Base-by-base conservation (phyloP, 2,797 vertebrate genomes). In the Cuniculus paca region DNA sequence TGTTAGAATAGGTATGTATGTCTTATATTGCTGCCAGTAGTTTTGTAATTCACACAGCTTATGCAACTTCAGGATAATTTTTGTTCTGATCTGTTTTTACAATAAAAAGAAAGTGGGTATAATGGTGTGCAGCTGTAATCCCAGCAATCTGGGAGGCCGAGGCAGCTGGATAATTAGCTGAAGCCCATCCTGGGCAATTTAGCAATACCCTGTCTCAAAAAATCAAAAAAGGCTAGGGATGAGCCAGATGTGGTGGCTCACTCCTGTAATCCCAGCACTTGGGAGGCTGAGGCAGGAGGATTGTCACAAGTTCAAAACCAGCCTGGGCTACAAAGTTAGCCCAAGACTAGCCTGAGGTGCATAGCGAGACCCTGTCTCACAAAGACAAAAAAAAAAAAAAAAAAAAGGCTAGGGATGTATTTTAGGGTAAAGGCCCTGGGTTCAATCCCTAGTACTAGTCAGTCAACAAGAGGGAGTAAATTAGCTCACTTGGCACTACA, bases 21-120 rank as follows among this genome's bases (percentile, higher is more conserved):
- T 83, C 14, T 48, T 45, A 19, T 52, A 28, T 94, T 94, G 14
- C 56, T 93, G 4, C 88, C 70, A 87, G 0, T 93, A 89, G 65
- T 75, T 91, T 88, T 92, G 34, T 92, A 89, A 94, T 91, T 89
- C 42, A 89, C 16, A 80, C 1, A 90, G 10, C 63, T 68, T 86
- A 54, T 72, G 58, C 7, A 85, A 36, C 65, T 36, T 81, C 19
- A 88, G 48, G 10, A 11, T 77, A 91, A 83, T 87, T 82, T 93
- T 78, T 83, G 22, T 90, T 85, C 39, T 93, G 45, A 77, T 88
- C n/a, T 88, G 6, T 74, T 80, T 88, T 92, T 82, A 58, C n/a
- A 65, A 17, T 68, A 50, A 95, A 90, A 84, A 91, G 45, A 65
- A 78, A 84, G 6, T 72, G 20, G 12, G 24, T 14, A 74, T 14